A percentile compares a stretch with the other conserved stretches of the same genome.
phyloP scores from a whole-genome alignment of 2,113 vertebrate genomes.

The Tringa solitaria region DNA sequence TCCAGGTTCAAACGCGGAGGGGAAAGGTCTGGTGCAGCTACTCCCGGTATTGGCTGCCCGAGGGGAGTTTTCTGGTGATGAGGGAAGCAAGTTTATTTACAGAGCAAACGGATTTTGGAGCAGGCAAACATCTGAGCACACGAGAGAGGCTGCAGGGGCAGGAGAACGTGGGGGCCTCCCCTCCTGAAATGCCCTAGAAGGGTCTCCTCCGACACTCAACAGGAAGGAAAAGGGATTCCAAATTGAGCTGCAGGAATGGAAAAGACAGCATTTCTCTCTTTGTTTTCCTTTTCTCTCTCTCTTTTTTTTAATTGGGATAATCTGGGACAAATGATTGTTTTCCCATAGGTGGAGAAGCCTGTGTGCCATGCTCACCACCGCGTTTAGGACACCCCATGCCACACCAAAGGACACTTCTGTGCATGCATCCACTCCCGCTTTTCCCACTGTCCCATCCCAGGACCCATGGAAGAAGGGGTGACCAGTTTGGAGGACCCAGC shows the following conservation, averaged over 20 bases:
- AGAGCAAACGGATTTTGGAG: constrained; percentile 48
- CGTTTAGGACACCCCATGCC: background rate
- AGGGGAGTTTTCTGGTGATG: constrained; percentile 19
- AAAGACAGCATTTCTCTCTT: background rate
- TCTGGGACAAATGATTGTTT: background rate
- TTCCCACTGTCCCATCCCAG: rapidly evolving
- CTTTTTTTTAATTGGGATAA: background rate
- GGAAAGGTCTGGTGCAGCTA: background rate
- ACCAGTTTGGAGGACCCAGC: background rate
- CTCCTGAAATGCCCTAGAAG: background rate
- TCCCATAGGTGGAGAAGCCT: background rate
- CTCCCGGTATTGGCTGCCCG: background rate
- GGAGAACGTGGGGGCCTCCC: background rate
- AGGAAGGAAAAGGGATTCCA: background rate
- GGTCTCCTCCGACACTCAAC: background rate
- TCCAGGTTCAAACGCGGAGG: background rate
- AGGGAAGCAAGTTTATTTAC: constrained; percentile 53
- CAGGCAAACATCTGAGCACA: constrained; percentile 45
- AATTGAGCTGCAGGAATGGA: background rate
- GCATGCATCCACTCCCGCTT: background rate
- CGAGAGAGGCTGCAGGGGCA: constrained; percentile 1
- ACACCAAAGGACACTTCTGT: background rate
- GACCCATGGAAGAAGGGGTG: background rate
- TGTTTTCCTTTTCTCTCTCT: background rate
- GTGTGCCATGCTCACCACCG: background rate